phyloP scores from a whole-genome alignment of 1,140 invertebrate species.

The Coptotermes formosanus region DNA sequence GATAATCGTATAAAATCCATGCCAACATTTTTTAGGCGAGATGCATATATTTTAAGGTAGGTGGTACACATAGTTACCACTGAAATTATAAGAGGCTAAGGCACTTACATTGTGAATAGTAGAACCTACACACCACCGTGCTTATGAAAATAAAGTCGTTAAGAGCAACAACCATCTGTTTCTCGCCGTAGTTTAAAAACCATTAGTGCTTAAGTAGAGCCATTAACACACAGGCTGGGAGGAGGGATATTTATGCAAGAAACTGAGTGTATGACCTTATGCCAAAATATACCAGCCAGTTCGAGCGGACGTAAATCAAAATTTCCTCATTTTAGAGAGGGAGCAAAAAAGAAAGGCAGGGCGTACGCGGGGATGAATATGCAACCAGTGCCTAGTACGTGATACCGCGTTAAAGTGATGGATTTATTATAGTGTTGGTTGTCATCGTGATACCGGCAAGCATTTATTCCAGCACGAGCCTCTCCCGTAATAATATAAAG shows the following conservation, averaged over 20 bases:
- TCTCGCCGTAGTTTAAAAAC: neutral
- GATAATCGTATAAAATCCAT: too few species aligned
- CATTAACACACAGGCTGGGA: neutral
- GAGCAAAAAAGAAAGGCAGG: neutral
- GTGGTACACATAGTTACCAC: too few species aligned
- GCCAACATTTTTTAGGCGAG: too few species aligned
- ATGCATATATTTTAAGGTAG: too few species aligned
- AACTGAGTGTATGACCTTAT: neutral
- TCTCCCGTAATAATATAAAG: too few species aligned
- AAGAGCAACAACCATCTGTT: too few species aligned
- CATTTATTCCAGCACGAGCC: neutral
- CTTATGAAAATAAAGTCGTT: too few species aligned
- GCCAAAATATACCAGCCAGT: neutral
- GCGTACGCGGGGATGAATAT: constrained; percentile 25
- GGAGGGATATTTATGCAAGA: neutral
- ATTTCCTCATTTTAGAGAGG: neutral
- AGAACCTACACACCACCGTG: too few species aligned
- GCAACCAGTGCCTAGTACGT: constrained; percentile 9
- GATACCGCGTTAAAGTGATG: constrained; percentile 22
- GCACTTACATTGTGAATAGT: too few species aligned
- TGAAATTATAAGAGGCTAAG: too few species aligned
- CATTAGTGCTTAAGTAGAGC: neutral
- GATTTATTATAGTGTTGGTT: constrained; percentile 2
- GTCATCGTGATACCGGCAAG: neutral
- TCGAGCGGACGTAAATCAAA: neutral